Base-by-base conservation (phyloP, 2,113 vertebrate species). In the Delphinapterus leucas region DNA sequence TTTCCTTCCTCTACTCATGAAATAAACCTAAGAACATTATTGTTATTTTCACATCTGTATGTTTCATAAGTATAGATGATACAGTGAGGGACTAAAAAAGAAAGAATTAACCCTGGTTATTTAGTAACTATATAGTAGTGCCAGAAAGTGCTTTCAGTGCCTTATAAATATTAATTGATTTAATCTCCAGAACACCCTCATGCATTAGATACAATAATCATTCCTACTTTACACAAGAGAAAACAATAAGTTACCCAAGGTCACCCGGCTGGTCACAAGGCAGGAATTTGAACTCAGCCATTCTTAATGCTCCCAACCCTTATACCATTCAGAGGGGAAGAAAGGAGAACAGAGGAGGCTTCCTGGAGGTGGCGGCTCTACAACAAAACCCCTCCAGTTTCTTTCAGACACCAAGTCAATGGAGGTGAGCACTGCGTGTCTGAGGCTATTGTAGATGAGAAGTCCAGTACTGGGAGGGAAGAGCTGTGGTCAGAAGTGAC, bases 281-380 rank as follows among this genome's bases (percentile, higher is more conserved):
- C 38, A 49, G 23, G 33, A 55, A 31, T 33, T 26, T 26, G 31
- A 26, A 74, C 1, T 28, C 20, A 15, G 26, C 23, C 8, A 0
- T 41, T 47, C n/a, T 9, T 4, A 6, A 15, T 12, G 28, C 3
- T 80, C 60, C 60, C 28, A 18, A 6, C 18, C 10, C 1, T 8
- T 41, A 26, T 12, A 11, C 47, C 60, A 26, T 3, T 13, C 33
- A 61, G 31, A 77, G 9, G 13, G 13, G 41, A 76, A 13, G 33
- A 7, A 21, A 26, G 20, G 55, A 4, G 8, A 33, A 36, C 10
- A 8, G 3, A 0, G n/a, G 8, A 18, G 58, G 55, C 44, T n/a
- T 33, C 31, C 0, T 6, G 3, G 14, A 33, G 38, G n/a, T 9
- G 3, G 20, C 7, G 21, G 7, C 28, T 61, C 38, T 63, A 7